phyloP scores from a whole-genome alignment of 2,797 vertebrate genomes.

The Micropoecilia bifurca region DNA sequence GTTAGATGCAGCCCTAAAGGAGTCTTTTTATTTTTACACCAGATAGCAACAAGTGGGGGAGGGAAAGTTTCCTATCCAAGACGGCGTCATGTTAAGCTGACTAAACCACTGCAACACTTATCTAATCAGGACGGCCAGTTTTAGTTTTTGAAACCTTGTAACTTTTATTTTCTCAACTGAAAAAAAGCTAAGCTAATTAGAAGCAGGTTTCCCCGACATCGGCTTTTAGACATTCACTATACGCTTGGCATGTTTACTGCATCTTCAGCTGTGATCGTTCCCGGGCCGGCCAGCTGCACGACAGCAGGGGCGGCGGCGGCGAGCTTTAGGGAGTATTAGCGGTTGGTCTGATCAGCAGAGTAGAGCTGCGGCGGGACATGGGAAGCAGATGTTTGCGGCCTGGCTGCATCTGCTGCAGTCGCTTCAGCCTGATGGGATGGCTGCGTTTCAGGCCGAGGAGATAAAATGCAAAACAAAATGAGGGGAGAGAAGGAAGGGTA shows the following conservation, averaged over 20 bases:
- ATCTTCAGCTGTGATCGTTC: conserved; percentile 63
- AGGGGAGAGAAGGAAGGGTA: conserved; percentile 1
- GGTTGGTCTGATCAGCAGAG: conserved; percentile 74
- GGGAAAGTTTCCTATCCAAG: neutral
- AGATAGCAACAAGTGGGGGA: neutral
- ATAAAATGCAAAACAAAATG: conserved; percentile 13
- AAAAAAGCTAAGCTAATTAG: conserved; percentile 22
- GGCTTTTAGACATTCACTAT: conserved; percentile 23
- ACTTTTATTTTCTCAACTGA: neutral
- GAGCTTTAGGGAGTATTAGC: conserved; percentile 74
- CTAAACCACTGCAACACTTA: neutral
- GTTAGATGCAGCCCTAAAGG: too few relatives aligned
- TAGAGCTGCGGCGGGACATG: conserved; percentile 64
- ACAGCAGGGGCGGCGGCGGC: conserved; percentile 66
- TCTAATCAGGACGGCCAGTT: neutral
- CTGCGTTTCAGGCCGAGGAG: conserved; percentile 32
- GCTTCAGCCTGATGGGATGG: conserved; percentile 60
- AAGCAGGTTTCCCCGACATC: conserved; percentile 17
- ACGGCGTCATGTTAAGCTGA: neutral
- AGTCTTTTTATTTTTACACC: neutral
- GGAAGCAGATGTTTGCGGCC: conserved; percentile 79
- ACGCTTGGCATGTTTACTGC: conserved; percentile 46
- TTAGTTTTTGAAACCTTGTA: neutral
- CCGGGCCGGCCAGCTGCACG: conserved; percentile 74
- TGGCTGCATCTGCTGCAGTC: conserved; percentile 74